Evolutionary conservation across 1,140 invertebrate genomes (phyloP), one percentile per base, ranked within the genome.

Genomic region (Dinoponera quadriceps): DNA sequence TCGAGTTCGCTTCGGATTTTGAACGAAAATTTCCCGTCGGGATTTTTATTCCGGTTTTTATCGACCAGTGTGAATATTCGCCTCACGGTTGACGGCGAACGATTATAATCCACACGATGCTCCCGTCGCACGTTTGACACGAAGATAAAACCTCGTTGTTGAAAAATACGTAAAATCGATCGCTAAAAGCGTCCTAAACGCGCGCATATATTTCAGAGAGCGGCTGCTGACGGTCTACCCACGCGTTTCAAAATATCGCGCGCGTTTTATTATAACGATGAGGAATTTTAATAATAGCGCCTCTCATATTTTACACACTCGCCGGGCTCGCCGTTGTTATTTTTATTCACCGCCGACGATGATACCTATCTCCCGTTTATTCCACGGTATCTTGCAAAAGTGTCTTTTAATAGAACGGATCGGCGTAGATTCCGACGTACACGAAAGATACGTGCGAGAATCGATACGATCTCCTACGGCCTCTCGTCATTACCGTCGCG

Each of bases 41-140:
- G 51, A 71, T 80, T 80, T 80, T 80, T 71, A 48, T 71, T 22
- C 63, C 22, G 55, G 20, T 78, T 78, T 78, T 78, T 44, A 69
- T 18, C 44, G 25, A 20, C 62, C 74, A 49, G 60, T 84, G 74
- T 60, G 83, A 88, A 90, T 88, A 89, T 89, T 89, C 78, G 72
- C 75, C 54, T 63, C 80, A 84, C 66, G 55, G 49, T 77, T 84
- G 85, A 87, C 82, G 81, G 51, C 77, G 55, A 55, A 44, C 86
- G 44, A 69, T 86, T 72, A 87, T 81, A 87, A 88, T 81, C 85
- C 85, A 78, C 85, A 87, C 57, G 62, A 62, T 71, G 62, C n/a
- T 68, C 63, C 33, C 72, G 62, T 55, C 84, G 73, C 72, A 73
- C 83, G 82, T 83, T 87, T 85, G 85, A 73, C 65, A 54, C 51